Percentiles rank a stretch among this genome's conserved stretches.
phyloP scores from a whole-genome alignment of 2,113 vertebrate genomes.

The Sterna hirundo region DNA sequence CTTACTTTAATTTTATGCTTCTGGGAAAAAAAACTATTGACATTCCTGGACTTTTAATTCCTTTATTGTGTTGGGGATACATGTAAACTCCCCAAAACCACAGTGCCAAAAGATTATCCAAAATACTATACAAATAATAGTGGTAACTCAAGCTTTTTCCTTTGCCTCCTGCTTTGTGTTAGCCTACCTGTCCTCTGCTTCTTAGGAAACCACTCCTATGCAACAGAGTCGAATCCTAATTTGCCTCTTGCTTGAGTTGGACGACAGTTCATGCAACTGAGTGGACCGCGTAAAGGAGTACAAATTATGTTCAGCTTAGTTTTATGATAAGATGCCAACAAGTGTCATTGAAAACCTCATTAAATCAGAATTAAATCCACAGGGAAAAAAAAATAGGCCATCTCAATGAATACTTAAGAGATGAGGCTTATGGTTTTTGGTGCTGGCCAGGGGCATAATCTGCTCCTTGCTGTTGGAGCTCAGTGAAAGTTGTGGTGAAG shows the following conservation, averaged over 20 bases:
- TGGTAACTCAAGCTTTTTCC: not conserved
- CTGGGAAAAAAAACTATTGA: not conserved
- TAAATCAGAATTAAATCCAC: constrained; percentile 24
- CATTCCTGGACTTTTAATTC: not conserved
- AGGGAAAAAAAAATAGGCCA: not conserved
- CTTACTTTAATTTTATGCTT: not conserved
- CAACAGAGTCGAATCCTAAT: not conserved
- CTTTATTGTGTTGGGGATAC: not conserved
- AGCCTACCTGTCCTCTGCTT: not conserved
- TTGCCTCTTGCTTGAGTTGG: not conserved
- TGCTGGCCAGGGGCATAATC: not conserved
- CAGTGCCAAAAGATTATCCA: not conserved
- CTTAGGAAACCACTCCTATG: not conserved
- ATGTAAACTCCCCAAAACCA: not conserved
- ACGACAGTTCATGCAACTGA: not conserved
- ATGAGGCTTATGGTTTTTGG: not conserved
- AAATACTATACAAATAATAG: not conserved
- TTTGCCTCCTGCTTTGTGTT: not conserved
- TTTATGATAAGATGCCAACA: not conserved
- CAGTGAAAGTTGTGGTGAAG: not conserved
- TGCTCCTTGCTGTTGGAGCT: not conserved
- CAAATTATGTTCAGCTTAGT: not conserved
- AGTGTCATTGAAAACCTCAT: constrained; percentile 31
- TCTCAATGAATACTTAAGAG: not conserved
- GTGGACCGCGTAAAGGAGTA: not conserved